These are phyloP conservation scores for Callinectes sapidus DNA, from an alignment of 2,888 invertebrate species.

Conservation along the genomic window DNA sequence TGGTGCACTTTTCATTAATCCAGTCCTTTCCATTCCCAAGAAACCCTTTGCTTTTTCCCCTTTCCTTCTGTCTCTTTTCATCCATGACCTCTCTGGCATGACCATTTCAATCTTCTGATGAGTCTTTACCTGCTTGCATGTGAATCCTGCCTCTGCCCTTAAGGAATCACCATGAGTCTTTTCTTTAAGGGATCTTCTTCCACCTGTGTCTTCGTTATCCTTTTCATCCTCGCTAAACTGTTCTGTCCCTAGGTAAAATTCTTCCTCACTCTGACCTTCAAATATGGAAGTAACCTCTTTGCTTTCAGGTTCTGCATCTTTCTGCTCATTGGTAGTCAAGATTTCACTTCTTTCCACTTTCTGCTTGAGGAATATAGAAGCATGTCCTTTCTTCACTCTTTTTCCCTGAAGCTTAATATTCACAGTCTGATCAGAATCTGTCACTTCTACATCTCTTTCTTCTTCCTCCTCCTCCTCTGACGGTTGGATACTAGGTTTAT, in stretches of 20 bases:
- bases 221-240: slow-evolving; percentile 45
- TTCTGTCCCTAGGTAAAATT: slow-evolving; percentile 59
- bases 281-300: not conserved
- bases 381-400: not conserved
- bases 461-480: not conserved
- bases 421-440: not conserved
- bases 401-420: not conserved
- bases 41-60: slow-evolving; percentile 52
- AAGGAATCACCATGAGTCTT: slow-evolving; percentile 46
- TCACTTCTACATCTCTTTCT: not conserved
- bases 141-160: slow-evolving; percentile 55
- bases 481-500: not conserved
- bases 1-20: slow-evolving; percentile 47
- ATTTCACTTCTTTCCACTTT: slow-evolving; percentile 28
- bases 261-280: not conserved
- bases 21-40: slow-evolving; percentile 59
- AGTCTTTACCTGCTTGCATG: slow-evolving; percentile 38
- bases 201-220: not conserved
- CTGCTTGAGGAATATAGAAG: not conserved
- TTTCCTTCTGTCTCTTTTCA: slow-evolving; percentile 62
- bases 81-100: slow-evolving; percentile 58
- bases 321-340: not conserved
- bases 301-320: not conserved
- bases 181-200: not conserved
- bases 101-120: slow-evolving; percentile 31